A percentile compares a stretch with the other conserved stretches of the same genome.
phyloP scores from a whole-genome alignment of 2,888 invertebrate genomes.

The Perizoma flavofasciatum region DNA sequence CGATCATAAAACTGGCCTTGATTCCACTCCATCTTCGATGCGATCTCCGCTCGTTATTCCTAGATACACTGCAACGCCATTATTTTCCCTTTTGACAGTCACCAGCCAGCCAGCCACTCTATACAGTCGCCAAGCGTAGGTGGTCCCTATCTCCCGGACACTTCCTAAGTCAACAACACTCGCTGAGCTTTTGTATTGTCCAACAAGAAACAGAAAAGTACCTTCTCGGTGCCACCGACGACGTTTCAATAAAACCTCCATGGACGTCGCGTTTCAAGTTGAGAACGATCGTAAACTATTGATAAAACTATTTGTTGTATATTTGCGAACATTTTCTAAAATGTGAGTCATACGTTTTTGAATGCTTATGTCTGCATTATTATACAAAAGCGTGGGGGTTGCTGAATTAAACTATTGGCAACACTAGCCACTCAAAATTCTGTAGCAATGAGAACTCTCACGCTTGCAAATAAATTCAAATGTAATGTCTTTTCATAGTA shows the following conservation, averaged over 20 bases:
- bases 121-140: slow-evolving; percentile 59
- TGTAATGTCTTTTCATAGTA: slow-evolving; percentile 5
- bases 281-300: slow-evolving; percentile 57
- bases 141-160: slow-evolving; percentile 62
- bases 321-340: slow-evolving; percentile 41
- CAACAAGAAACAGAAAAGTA: slow-evolving; percentile 51
- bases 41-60: slow-evolving; percentile 53
- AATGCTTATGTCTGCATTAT: slow-evolving; percentile 45
- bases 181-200: slow-evolving; percentile 73
- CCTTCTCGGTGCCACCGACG: slow-evolving; percentile 50
- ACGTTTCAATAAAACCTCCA: slow-evolving; percentile 48
- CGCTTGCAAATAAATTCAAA: slow-evolving; percentile 28
- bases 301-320: slow-evolving; percentile 49
- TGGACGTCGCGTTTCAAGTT: slow-evolving; percentile 51
- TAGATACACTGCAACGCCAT: slow-evolving; percentile 49
- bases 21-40: slow-evolving; percentile 50
- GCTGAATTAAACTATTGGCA: slow-evolving; percentile 36
- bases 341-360: slow-evolving; percentile 22
- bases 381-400: slow-evolving; percentile 48
- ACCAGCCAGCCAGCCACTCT: slow-evolving; percentile 45
- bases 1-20: slow-evolving; percentile 49
- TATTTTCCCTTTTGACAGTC: slow-evolving; percentile 57
- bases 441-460: slow-evolving; percentile 48
- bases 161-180: slow-evolving; percentile 64
- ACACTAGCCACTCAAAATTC: slow-evolving; percentile 23